These are phyloP conservation scores for Trichopoda pennipes DNA, from an alignment of 2,888 invertebrate species.

Conservation along the genomic window DNA sequence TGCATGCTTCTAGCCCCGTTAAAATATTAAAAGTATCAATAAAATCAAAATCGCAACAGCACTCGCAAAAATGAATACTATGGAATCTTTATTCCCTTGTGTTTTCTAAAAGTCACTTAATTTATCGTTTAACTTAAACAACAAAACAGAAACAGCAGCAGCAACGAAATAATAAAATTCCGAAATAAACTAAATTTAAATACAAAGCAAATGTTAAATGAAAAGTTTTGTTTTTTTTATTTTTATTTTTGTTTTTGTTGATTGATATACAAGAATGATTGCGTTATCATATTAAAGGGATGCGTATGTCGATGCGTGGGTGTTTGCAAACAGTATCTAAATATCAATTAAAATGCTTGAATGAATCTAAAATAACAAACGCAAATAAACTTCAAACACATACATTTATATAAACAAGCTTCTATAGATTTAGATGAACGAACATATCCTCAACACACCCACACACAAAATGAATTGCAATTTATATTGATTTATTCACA, in stretches of 20 bases:
- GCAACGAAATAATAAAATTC: constrained; percentile 6
- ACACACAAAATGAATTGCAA: constrained; percentile 31
- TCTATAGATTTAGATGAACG: not conserved
- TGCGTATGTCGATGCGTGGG: not conserved
- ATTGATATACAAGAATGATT: constrained; percentile 24
- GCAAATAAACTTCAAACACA: constrained; percentile 33
- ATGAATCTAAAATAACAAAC: constrained; percentile 49
- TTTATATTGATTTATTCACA: constrained; percentile 12
- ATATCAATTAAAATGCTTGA: constrained; percentile 65
- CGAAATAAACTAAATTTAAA: constrained; percentile 33
- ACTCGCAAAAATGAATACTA: constrained; percentile 49
- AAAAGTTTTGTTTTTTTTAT: constrained; percentile 23
- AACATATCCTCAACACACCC: not conserved
- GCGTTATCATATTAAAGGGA: not conserved
- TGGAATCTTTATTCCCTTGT: constrained; percentile 26
- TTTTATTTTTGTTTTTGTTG: not conserved
- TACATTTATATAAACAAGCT: not conserved
- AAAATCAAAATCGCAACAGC: constrained; percentile 60
- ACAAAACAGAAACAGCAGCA: constrained; percentile 31
- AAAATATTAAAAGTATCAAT: constrained; percentile 55
- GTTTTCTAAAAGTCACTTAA: constrained; percentile 64
- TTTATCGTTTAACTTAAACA: constrained; percentile 63
- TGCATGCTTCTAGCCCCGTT: not conserved
- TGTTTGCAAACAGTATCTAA: constrained; percentile 53
- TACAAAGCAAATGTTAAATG: constrained; percentile 47